These are phyloP conservation scores for Hydrolagus affinis DNA, from an alignment of 2,113 vertebrate genomes.

Conservation along the genomic window DNA sequence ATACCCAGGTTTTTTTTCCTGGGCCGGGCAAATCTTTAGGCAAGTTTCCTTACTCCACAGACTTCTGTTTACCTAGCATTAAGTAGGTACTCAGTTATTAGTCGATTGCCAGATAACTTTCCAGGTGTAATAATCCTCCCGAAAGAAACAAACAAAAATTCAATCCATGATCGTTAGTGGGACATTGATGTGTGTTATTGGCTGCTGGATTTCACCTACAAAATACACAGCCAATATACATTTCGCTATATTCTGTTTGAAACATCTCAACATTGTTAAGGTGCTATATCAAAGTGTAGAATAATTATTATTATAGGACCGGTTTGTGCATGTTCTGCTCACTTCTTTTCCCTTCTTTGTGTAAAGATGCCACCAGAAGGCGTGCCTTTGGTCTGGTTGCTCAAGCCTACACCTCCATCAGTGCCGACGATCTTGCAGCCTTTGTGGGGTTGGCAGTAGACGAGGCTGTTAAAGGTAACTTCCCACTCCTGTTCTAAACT, in stretches of 20 bases:
- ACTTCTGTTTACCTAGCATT: too few species aligned
- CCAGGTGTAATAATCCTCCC: too few species aligned
- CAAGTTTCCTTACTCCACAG: too few species aligned
- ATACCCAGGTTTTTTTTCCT: neutral
- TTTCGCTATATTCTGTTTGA: too few species aligned
- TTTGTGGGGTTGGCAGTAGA: constrained; percentile 92
- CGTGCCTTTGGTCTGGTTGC: constrained; percentile 83
- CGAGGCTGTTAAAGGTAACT: constrained; percentile 84
- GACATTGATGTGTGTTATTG: neutral
- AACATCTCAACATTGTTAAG: too few species aligned
- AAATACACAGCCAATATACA: too few species aligned
- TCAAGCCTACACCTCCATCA: constrained; percentile 88
- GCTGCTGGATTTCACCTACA: neutral
- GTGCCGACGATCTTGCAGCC: constrained; percentile 83
- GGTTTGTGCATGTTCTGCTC: neutral
- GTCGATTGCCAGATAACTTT: too few species aligned
- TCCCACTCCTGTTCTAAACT: neutral
- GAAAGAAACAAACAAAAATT: too few species aligned
- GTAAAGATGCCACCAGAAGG: constrained; percentile 72
- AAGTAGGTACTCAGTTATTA: too few species aligned
- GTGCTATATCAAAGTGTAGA: too few species aligned
- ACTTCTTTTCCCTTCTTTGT: neutral
- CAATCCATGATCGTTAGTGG: too few species aligned
- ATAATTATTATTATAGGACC: neutral
- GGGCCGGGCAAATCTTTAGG: too few species aligned